phyloP scores from a whole-genome alignment of 92 coral and sea anemone species.

The Nematostella vectensis region DNA sequence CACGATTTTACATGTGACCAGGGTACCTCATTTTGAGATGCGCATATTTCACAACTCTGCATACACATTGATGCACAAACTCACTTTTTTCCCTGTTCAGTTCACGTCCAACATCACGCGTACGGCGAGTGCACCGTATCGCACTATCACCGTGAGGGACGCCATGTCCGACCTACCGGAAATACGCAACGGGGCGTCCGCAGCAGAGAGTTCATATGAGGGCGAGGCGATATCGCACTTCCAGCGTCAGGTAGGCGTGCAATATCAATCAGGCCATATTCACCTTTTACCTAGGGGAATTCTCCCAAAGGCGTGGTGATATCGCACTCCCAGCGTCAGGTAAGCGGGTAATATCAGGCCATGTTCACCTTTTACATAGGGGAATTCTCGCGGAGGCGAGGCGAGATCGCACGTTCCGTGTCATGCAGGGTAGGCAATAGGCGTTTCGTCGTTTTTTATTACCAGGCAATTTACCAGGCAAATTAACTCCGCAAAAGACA shows the following conservation, averaged over 20 bases:
- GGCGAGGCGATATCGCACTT: conserved; percentile 92
- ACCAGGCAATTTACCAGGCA: too few relatives aligned
- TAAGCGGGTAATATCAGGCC: conserved; percentile 8
- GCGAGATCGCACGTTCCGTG: conserved; percentile 85
- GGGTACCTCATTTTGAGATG: too few relatives aligned
- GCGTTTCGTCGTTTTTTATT: too few relatives aligned
- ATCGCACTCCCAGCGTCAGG: conserved; percentile 90
- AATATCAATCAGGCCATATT: not conserved
- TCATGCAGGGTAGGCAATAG: too few relatives aligned
- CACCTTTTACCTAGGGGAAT: conserved; percentile 35
- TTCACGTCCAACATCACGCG: conserved; percentile 85
- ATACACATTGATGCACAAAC: too few relatives aligned
- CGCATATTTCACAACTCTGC: too few relatives aligned
- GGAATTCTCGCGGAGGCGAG: conserved; percentile 76
- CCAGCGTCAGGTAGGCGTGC: conserved; percentile 64
- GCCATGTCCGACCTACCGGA: conserved; percentile 99
- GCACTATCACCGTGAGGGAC: conserved; percentile 93
- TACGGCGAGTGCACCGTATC: conserved; percentile 81
- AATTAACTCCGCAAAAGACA: too few relatives aligned
- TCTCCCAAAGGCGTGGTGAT: conserved; percentile 81
- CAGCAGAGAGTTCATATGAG: conserved; percentile 53
- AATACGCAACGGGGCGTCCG: conserved; percentile 70
- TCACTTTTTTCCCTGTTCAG: conserved; percentile 14
- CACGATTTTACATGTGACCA: too few relatives aligned
- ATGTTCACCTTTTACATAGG: conserved; percentile 11